Base-by-base conservation (phyloP, 1,140 invertebrate genomes). In the Dysdera silvatica region DNA sequence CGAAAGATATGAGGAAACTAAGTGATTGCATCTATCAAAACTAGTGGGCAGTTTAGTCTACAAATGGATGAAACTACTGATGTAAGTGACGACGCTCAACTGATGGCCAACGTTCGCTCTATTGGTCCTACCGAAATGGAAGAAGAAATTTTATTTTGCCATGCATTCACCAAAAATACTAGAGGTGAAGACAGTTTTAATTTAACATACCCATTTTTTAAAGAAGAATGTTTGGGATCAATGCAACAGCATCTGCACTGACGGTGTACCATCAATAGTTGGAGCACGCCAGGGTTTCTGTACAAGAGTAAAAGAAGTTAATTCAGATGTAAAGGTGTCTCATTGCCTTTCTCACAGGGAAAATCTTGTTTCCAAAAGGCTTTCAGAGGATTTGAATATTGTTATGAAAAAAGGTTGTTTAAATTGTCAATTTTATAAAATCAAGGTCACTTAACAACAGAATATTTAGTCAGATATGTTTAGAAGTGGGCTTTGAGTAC, bases 381-480 rank as follows among this genome's bases (percentile, higher is more conserved):
- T 41, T 41, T 41, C 53, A 28, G 35, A 20, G 35, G 53, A 41
- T 41, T 55, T 40, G 43, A 29, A 26, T 43, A 55, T 55, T 28
- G 53, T 55, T 55, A 41, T 43, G 35, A 28, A 55, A 41, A 40
- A 55, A 55, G 43, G n/a, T 55, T 55, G 53, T 55, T 41, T 24
- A 35, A 26, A 40, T 55, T 41, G 53, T 55, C 35, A 55, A 41
- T 51, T 55, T 55, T 55, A 55, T 60, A 31, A 60, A 60, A 60
- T 51, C 48, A 45, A 60, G 41, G 43, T 45, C 57, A 47, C 48
- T 41, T 40, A 47, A 60, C 41, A 40, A 29, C 43, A 60, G 57
- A 51, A 41, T 40, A 32, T 60, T 60, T 28, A 32, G 33, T 29
- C 32, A 40, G 43, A 23, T 60, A 48, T 45, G 40, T 31, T 28